Evolutionary conservation across 2,113 vertebrate genomes (phyloP), one percentile per base, ranked within the genome.

Genomic region (Delphinapterus leucas): DNA sequence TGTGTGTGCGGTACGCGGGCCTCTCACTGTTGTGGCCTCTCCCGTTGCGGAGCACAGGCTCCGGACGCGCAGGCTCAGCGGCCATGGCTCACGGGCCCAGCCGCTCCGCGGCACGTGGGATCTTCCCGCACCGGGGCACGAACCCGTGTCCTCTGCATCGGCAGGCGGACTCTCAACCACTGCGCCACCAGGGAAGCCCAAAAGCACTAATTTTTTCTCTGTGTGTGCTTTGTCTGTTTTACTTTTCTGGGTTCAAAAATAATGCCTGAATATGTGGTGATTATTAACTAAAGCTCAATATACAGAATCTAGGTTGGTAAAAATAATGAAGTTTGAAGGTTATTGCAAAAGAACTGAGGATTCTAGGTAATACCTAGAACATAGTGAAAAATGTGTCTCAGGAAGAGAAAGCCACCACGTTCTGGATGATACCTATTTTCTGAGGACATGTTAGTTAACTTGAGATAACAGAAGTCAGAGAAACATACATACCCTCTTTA

Each of bases 381-480:
- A 91, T 8, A 80, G 6, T 36, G 26, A 79, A 88, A 82, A 80
- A 41, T 67, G 23, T 86, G 49, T 90, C 63, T 88, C 67, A 65
- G 31, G 36, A 15, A 92, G 67, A 93, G 23, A 96, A 3, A 47
- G 25, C 26, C 80, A 95, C 36, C 15, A 61, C 53, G 88, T 90
- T 96, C 60, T 63, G 26, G 65, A 71, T 90, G 67, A 92, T 88
- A 79, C 17, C 74, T 86, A 90, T 96, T 90, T 97, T 94, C 60
- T 94, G 70, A 88, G 93, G n/a, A 88, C 23, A 84, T 25, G 81
- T 88, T 73, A 84, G n/a, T 92, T 77, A 82, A 93, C 38, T 90
- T 65, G 53, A 82, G 60, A 90, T 95, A 53, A 87, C 18, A 85
- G n/a, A 93, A 96, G 63, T 73, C 79, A 95, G 28, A 83, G n/a